phyloP scores from a whole-genome alignment of 2,888 invertebrate genomes.

The Aphodius granarius region DNA sequence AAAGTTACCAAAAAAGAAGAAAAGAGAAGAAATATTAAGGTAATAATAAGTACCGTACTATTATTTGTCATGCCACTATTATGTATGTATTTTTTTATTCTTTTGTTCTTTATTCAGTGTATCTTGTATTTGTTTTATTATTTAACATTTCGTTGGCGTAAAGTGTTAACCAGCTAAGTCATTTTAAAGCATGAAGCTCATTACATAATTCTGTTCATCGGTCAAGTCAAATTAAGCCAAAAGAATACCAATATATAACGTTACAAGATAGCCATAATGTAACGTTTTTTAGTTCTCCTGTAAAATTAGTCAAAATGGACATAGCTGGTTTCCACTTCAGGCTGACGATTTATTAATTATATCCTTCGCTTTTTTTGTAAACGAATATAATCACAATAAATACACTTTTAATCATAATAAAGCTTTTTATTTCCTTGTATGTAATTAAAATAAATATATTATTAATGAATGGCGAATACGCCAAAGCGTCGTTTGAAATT shows the following conservation, averaged over 20 bases:
- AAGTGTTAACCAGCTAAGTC: no score
- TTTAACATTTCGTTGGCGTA: no score
- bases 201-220: no score
- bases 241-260: no score
- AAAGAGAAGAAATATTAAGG: not conserved
- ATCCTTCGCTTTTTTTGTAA: not conserved
- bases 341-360: not conserved
- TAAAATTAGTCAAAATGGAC: no score
- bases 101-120: not conserved
- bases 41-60: not conserved
- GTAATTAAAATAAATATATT: not conserved
- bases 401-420: not conserved
- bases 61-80: not conserved
- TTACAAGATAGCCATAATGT: no score
- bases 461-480: not conserved
- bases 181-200: no score
- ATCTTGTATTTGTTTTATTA: not conserved
- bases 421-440: not conserved
- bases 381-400: not conserved
- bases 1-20: not conserved
- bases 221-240: no score
- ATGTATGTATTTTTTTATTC: not conserved
- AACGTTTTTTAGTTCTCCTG: no score
- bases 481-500: not conserved
- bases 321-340: no score